Evolutionary conservation across 1,140 invertebrate genomes (phyloP).

Genomic region (Rhynchophorus ferrugineus): DNA sequence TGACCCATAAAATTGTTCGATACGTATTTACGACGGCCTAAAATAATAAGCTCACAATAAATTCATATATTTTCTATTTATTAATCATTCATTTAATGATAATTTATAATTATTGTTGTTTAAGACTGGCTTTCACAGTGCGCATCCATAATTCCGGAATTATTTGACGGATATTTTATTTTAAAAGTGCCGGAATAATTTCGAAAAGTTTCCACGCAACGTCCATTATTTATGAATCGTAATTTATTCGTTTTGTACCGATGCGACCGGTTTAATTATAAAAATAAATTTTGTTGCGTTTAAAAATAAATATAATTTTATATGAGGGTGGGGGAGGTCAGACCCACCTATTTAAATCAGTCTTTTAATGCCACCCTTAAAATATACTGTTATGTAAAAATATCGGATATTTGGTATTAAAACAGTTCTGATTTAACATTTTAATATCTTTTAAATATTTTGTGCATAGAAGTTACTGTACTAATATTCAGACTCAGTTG

Average conservation of each 20-base stretch:
- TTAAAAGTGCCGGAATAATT: neutral
- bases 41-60: constrained; percentile 16
- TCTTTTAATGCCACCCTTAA: too few species aligned
- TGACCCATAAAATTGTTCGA: constrained; percentile 19
- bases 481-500: too few species aligned
- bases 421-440: too few species aligned
- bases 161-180: neutral
- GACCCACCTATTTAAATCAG: too few species aligned
- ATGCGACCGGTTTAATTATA: neutral
- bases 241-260: neutral
- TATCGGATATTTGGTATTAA: too few species aligned
- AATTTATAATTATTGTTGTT: constrained; percentile 16
- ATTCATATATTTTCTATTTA: constrained; percentile 19
- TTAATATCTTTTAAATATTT: too few species aligned
- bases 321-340: too few species aligned
- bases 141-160: neutral
- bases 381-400: too few species aligned
- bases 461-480: too few species aligned
- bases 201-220: neutral
- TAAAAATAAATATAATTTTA: neutral
- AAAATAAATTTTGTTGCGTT: neutral
- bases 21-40: constrained; percentile 14
- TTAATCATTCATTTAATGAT: constrained; percentile 16
- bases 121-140: constrained; percentile 9
- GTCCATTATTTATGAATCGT: constrained; percentile 3